Conservation (phyloP, 2,113 vertebrate species). For the Cynocephalus volans region DNA sequence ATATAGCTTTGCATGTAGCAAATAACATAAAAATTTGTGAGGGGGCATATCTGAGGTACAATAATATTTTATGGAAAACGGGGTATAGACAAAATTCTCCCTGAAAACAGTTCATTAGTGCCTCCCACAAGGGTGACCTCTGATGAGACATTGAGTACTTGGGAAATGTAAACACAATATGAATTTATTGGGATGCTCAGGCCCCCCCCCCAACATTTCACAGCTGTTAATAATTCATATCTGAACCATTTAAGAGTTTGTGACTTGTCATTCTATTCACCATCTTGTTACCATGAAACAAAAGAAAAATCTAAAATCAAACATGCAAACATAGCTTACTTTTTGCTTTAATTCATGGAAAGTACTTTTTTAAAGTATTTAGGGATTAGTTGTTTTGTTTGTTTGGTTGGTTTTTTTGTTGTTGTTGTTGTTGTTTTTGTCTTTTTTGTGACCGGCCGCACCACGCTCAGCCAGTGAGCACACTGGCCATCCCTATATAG, state of each 20-base stretch:
- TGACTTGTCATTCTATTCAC: neutral
- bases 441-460: no score
- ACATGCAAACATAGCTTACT: neutral
- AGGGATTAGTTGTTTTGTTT: no score
- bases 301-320: neutral
- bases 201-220: neutral
- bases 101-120: neutral
- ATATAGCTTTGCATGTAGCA: neutral
- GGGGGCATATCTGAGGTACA: neutral
- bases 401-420: neutral
- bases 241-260: neutral
- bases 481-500: no score
- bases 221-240: constrained; percentile 32
- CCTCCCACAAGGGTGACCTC: neutral
- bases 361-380: neutral
- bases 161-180: neutral
- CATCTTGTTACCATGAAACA: neutral
- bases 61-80: neutral
- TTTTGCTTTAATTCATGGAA: neutral
- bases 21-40: neutral
- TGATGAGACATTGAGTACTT: neutral
- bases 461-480: no score
- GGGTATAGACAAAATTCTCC: neutral
- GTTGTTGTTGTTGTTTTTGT: neutral
- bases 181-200: neutral